These are phyloP conservation scores for Amphipyra tragopoginis DNA, from an alignment of 2,888 invertebrate genomes.

Conservation along the genomic window DNA sequence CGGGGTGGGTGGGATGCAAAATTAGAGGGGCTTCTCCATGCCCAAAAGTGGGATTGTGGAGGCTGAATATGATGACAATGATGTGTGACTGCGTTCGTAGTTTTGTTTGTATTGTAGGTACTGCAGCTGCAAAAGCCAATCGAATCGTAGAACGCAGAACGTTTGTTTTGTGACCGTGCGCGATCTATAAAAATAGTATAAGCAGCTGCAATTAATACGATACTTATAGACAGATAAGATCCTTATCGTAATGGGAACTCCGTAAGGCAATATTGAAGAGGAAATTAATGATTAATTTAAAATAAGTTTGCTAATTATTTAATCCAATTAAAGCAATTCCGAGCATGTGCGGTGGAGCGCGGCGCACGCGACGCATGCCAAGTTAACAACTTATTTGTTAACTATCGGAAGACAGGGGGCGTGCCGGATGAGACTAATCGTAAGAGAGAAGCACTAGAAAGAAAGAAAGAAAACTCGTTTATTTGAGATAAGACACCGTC, in stretches of 20 bases:
- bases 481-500: no score
- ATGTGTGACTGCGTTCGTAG: no score
- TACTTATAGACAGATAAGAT: conserved; percentile 8
- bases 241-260: conserved; percentile 18
- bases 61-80: no score
- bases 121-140: no score
- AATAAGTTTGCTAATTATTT: conserved; percentile 53
- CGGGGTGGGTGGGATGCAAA: no score
- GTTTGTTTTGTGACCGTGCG: no score
- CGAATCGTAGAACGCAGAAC: no score
- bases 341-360: conserved; percentile 48
- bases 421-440: not conserved
- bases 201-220: not conserved
- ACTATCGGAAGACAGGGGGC: not conserved
- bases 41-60: no score
- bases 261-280: conserved; percentile 24
- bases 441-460: no score
- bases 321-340: conserved; percentile 29
- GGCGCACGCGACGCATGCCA: conserved; percentile 56
- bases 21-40: no score
- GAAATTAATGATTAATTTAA: conserved; percentile 51
- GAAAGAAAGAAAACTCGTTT: no score
- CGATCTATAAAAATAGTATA: not conserved
- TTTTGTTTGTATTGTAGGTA: no score
- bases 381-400: conserved; percentile 29